Evolutionary conservation across 2,113 vertebrate species (phyloP).

Genomic region (Callospermophilus lateralis): DNA sequence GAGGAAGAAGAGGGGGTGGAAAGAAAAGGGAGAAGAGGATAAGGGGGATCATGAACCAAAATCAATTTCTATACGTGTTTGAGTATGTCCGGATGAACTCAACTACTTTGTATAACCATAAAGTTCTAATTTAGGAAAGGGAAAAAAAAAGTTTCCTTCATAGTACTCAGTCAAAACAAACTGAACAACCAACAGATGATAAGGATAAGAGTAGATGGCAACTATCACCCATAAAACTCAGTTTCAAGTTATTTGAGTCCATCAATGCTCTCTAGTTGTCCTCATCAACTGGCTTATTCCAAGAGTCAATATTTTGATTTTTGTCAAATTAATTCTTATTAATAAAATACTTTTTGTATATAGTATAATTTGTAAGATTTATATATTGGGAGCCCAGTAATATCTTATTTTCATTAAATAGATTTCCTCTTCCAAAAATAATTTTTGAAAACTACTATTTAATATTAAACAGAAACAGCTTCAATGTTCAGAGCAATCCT

Average conservation of each 20-base stretch:
- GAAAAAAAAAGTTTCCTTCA: background rate
- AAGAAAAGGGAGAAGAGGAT: too few relatives aligned
- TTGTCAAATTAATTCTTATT: background rate
- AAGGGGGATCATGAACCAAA: too few relatives aligned
- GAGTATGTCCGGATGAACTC: too few relatives aligned
- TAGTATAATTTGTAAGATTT: background rate
- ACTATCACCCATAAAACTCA: background rate
- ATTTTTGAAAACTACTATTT: slow-evolving; percentile 13
- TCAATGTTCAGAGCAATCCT: background rate
- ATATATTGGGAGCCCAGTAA: background rate
- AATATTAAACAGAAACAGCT: background rate
- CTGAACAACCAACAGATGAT: background rate
- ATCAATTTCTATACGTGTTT: too few relatives aligned
- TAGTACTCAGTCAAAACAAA: background rate
- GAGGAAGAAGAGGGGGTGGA: too few relatives aligned
- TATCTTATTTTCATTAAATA: background rate
- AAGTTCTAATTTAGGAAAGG: background rate
- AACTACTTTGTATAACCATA: too few relatives aligned
- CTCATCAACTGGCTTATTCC: background rate
- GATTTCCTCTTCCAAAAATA: background rate
- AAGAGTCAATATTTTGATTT: background rate
- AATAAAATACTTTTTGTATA: background rate
- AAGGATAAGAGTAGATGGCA: background rate
- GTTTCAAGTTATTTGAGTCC: background rate
- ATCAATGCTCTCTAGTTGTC: background rate